Evolutionary conservation across 1,140 invertebrate species (phyloP).

Genomic region (Drosophila obscura): DNA sequence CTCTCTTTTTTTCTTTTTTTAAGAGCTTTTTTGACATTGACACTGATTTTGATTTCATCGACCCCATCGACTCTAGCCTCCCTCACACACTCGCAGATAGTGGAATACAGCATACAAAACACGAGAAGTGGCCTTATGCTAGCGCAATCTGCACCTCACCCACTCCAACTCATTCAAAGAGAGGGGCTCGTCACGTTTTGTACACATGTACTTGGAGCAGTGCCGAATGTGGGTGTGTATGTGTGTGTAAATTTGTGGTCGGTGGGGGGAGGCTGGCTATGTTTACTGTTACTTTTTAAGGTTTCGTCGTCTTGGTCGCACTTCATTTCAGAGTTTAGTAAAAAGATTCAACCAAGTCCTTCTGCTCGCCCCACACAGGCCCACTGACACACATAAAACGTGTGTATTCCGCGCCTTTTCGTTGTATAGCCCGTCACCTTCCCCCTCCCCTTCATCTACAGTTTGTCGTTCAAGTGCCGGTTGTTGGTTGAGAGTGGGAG

Average conservation of each 20-base stretch:
- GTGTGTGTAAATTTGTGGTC: constrained; percentile 6
- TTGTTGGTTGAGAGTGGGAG: constrained; percentile 30
- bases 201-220: constrained; percentile 17
- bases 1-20: constrained; percentile 19
- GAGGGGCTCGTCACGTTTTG: constrained; percentile 60
- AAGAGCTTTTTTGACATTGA: constrained; percentile 57
- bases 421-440: constrained; percentile 11
- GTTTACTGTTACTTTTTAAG: constrained; percentile 58
- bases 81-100: constrained; percentile 14
- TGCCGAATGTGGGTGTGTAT: not conserved
- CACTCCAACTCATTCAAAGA: constrained; percentile 42
- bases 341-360: constrained; percentile 39
- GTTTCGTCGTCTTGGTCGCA: constrained; percentile 50
- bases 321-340: constrained; percentile 43
- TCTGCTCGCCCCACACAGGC: constrained; percentile 46
- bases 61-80: constrained; percentile 14
- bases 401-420: constrained; percentile 47
- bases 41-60: constrained; percentile 64
- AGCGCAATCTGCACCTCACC: constrained; percentile 19
- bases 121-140: constrained; percentile 41
- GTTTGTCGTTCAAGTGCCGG: constrained; percentile 48
- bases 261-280: constrained; percentile 46
- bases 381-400: constrained; percentile 75
- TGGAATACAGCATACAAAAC: constrained; percentile 14
- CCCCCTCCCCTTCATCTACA: constrained; percentile 21